Base-by-base conservation (phyloP, 2,888 invertebrate genomes). In the Eilema caniola region DNA sequence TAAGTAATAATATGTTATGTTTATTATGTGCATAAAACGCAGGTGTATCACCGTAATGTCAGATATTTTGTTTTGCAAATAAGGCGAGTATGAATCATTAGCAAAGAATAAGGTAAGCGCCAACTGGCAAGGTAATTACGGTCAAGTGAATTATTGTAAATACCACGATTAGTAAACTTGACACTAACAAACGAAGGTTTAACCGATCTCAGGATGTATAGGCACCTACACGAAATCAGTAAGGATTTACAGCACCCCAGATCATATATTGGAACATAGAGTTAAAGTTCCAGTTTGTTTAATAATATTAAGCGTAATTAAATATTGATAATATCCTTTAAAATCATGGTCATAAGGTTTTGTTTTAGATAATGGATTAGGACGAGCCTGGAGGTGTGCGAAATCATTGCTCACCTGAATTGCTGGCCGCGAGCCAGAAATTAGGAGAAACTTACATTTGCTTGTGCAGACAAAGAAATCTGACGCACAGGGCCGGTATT, bases 401-500 rank as follows among this genome's bases (percentile, higher is more conserved):
- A 89, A 88, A 88, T 88, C 87, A 87, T 86, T 85, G 83, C 83
- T 85, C 83, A 82, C 83, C 83, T 88, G 85, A 85, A 87, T 83
- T 79, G 77, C 79, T 90, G 82, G 90, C 92, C 90, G 81, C 87
- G 77, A 90, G 92, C 89, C 84, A 81, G 83, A 87, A 87, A 91
- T 92, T 91, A 91, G 84, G 83, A 82, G 83, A 85, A 84, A 83
- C 82, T 84, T 82, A 73, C 76, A 72, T 82, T 80, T 75, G 69
- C 68, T 72, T 62, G 62, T 72, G 64, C 66, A 85, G 85, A 80
- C 67, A 11, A 73, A 41, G 23, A 33, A 73, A 78, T 60, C n/a
- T 60, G 53, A 41, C 73, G 66, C 73, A 75, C 10, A 66, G n/a
- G 62, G n/a, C 28, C 62, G 53, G 7, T 12, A 11, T 5, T 62